Evolutionary conservation across 2,888 invertebrate species (phyloP), one percentile per base, ranked within the genome.

Genomic region (Drosophila cognata): DNA sequence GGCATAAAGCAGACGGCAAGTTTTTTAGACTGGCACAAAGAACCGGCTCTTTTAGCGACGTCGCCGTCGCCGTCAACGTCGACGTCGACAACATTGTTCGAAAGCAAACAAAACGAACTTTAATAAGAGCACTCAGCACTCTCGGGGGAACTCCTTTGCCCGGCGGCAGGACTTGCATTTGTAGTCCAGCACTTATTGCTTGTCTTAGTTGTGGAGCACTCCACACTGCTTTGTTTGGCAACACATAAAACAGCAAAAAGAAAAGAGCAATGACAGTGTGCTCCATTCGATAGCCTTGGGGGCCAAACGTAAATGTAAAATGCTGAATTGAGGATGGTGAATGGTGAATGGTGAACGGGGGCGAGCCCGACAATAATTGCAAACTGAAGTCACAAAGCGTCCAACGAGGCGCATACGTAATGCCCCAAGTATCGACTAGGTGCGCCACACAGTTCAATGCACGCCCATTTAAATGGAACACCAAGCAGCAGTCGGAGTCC

Each of bases 81-180:
- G 16, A 3, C 77, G 87, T 74, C 63, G 74, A 74, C 74, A 71
- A 79, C 87, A 86, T 87, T 87, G 90, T 90, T 87, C 76, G 70
- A 62, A 77, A 56, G 67, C 84, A 74, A 87, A 87, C 90, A 90
- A 90, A 90, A 88, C 77, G 77, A 82, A 81, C 89, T 89, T 88
- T 90, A 84, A 88, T 87, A 90, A 89, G 84, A 84, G 88, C 80
- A 77, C 79, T 76, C 72, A 64, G 51, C 55, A 65, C 74, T 72
- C 72, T 71, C 52, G 46, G 52, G 65, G 36, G 50, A 50, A 69
- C 69, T 62, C n/a, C 41, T 28, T 46, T 48, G 29, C 43, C 41
- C 33, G 21, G 31, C 51, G 43, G 48, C 55, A 41, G 29, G 41
- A 33, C 36, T 13, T 18, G 29, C 48, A 50, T 52, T 69, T 66